Evolutionary conservation across 2,113 vertebrate genomes (phyloP).

Genomic region (Elaphurus davidianus): DNA sequence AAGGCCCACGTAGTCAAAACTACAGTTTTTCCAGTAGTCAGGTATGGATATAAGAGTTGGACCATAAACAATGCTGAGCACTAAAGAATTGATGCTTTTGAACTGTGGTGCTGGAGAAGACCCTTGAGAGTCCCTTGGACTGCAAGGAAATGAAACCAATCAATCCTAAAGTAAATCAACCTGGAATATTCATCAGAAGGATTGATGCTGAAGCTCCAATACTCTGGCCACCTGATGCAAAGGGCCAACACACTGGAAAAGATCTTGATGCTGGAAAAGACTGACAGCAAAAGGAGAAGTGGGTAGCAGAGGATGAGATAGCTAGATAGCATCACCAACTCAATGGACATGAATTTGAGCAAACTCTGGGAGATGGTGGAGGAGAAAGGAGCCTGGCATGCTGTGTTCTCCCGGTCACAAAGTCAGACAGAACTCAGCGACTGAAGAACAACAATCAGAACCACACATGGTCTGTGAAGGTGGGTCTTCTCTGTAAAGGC

Average conservation of each 20-base stretch:
- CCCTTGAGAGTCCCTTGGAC: neutral
- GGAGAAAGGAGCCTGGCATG: neutral
- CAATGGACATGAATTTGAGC: neutral
- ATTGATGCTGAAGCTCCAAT: neutral
- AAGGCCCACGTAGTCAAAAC: neutral
- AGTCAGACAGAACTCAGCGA: neutral
- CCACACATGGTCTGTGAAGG: neutral
- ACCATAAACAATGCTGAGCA: neutral
- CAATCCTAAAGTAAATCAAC: neutral
- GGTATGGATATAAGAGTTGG: neutral
- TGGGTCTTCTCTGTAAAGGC: neutral
- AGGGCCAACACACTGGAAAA: neutral
- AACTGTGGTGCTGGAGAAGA: neutral
- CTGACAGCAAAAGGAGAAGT: neutral
- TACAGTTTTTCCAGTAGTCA: neutral
- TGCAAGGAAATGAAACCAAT: neutral
- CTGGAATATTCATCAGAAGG: neutral
- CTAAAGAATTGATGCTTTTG: neutral
- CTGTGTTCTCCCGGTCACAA: neutral
- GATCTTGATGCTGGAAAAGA: neutral
- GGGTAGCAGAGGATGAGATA: neutral
- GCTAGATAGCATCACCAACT: neutral
- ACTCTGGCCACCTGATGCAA: neutral
- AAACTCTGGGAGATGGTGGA: neutral
- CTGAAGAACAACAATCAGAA: neutral